Percentiles rank a stretch among this genome's conserved stretches.
These are phyloP conservation scores for Ptychochromis oligacanthus DNA, from an alignment of 2,113 vertebrate species.

Conservation along the genomic window DNA sequence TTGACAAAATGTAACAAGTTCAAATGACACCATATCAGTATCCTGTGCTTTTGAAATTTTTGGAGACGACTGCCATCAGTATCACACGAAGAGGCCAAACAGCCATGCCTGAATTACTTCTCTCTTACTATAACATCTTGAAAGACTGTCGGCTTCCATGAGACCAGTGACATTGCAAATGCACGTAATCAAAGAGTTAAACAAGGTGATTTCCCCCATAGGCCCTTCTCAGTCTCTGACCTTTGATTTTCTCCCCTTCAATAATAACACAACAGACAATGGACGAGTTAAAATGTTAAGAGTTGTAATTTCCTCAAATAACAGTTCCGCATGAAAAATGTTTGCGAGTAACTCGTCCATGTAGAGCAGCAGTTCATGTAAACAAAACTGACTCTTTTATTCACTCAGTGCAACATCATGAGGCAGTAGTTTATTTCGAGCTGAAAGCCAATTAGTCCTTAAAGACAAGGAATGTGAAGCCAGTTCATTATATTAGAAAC, in stretches of 20 bases:
- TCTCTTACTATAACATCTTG: neutral
- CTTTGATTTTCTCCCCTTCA: slow-evolving; percentile 17
- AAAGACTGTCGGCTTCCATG: neutral
- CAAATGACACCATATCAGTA: neutral
- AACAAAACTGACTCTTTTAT: neutral
- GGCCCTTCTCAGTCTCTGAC: neutral
- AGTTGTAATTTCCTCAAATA: slow-evolving; percentile 15
- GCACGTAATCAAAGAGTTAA: slow-evolving; percentile 31
- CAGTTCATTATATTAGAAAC: neutral
- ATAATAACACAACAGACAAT: neutral
- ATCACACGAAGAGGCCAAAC: slow-evolving; percentile 40
- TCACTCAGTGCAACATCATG: neutral
- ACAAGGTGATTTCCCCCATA: neutral
- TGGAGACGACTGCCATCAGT: slow-evolving; percentile 25
- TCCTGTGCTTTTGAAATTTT: slow-evolving; percentile 11
- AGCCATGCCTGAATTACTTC: neutral
- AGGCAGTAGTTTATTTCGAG: neutral
- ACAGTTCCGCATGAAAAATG: neutral
- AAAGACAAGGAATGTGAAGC: neutral
- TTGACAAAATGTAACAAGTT: slow-evolving; percentile 25
- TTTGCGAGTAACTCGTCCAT: neutral
- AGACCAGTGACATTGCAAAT: slow-evolving; percentile 36
- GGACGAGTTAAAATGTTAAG: neutral
- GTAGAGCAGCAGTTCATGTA: neutral
- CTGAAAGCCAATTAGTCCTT: neutral